Base-by-base conservation (phyloP, 2,113 vertebrate genomes). In the Erinaceus europaeus region DNA sequence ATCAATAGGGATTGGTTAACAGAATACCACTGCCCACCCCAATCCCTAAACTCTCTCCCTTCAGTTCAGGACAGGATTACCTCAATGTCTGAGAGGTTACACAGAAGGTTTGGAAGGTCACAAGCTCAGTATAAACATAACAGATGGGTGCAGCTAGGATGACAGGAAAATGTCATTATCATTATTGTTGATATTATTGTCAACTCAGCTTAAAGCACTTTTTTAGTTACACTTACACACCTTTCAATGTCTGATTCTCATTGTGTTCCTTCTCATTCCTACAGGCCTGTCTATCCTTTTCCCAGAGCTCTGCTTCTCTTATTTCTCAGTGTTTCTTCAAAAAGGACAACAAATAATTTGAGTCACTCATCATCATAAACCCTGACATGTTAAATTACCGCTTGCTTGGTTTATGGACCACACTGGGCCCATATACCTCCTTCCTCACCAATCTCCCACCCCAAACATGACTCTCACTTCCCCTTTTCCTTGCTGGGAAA, bases 291-390 rank as follows among this genome's bases (percentile, higher is more conserved):
- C 71, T 57, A 8, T 23, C 17, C 20, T 59, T 84, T 83, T 83
- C 87, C 76, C 90, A 93, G 32, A 52, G 27, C 48, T 68, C 46
- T 82, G 42, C 91, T 67, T 59, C 75, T 89, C 77, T 77, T 55
- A 57, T 72, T 80, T 90, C 67, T 85, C 42, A 76, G 73, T 69
- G 25, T 84, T 67, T 76, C 86, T 92, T 69, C 65, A 84, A 71
- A 89, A 93, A 71, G 84, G 55, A 91, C 69, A 87, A 84, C 90
- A 90, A 93, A 84, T 55, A 89, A 53, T 74, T 74, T 93, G 61
- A 74, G 61, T 81, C 71, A 85, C 90, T 87, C 50, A 79, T 93
- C 89, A 84, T 84, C 93, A 89, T 95, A 93, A 95, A 96, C 57
- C 38, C 55, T 91, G 89, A 91, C 89, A 90, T 40, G 69, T 68